Evolutionary conservation across 2,888 invertebrate genomes (phyloP).

Genomic region (Melitaea athalia): DNA sequence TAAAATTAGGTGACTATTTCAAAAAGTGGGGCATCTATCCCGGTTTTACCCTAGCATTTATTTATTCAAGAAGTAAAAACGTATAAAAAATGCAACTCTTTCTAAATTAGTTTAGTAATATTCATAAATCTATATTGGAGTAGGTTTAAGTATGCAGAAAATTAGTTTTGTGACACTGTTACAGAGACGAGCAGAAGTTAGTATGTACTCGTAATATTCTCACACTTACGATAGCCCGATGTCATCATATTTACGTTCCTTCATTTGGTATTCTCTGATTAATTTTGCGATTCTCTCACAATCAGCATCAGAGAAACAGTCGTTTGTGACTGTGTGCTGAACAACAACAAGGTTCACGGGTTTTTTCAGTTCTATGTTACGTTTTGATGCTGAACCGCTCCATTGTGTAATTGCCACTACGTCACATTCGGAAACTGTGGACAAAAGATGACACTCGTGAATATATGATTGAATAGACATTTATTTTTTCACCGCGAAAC

Average conservation of each 20-base stretch:
- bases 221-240: constrained; percentile 83
- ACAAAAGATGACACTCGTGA: not conserved
- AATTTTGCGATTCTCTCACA: constrained; percentile 66
- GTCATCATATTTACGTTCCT: constrained; percentile 73
- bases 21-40: no score
- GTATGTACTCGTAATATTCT: not conserved
- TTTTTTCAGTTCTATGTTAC: constrained; percentile 45
- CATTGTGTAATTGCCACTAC: constrained; percentile 55
- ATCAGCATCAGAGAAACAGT: constrained; percentile 63
- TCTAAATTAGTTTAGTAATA: no score
- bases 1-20: no score
- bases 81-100: no score
- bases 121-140: no score
- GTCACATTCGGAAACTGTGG: constrained; percentile 47
- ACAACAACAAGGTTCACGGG: constrained; percentile 80
- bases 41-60: no score
- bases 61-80: no score
- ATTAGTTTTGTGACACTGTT: no score
- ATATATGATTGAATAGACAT: no score
- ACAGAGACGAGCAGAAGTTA: no score
- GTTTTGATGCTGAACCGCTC: constrained; percentile 47
- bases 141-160: no score
- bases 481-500: no score
- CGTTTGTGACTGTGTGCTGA: constrained; percentile 80
- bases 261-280: constrained; percentile 80